phyloP scores from a whole-genome alignment of 2,797 vertebrate species.

The Chanos chanos region DNA sequence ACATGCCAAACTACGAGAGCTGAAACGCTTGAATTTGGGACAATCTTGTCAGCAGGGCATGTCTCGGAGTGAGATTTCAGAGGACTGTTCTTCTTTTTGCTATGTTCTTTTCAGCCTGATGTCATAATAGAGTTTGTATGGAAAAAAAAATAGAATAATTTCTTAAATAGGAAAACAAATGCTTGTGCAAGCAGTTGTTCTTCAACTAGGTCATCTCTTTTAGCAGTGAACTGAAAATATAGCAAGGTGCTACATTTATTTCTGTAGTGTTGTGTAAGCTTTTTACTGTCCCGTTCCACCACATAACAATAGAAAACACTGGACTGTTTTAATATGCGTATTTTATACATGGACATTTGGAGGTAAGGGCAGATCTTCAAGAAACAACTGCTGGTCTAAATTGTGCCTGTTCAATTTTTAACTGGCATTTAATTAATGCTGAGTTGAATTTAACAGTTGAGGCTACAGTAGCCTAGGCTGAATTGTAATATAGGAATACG shows the following conservation, averaged over 20 bases:
- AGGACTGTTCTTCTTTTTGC: conserved; percentile 8
- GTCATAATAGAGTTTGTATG: background rate
- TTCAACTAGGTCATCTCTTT: conserved; percentile 3
- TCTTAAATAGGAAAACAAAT: conserved; percentile 5
- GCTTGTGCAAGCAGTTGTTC: background rate
- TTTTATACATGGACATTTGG: too few relatives aligned
- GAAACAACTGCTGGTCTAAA: too few relatives aligned
- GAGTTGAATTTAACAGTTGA: too few relatives aligned
- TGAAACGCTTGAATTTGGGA: background rate
- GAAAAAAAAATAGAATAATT: background rate
- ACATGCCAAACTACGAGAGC: background rate
- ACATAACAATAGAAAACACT: too few relatives aligned
- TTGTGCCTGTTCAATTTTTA: too few relatives aligned
- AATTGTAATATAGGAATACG: too few relatives aligned
- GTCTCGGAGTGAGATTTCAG: background rate
- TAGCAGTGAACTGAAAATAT: conserved; percentile 27
- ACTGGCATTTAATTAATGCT: too few relatives aligned
- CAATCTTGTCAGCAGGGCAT: conserved; percentile 4
- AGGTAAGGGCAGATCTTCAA: too few relatives aligned
- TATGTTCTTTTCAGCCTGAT: conserved; percentile 17
- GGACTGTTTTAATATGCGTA: too few relatives aligned
- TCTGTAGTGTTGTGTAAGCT: background rate
- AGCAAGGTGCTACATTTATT: background rate
- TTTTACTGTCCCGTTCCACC: background rate
- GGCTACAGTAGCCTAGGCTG: too few relatives aligned